Evolutionary conservation across 1,140 invertebrate species (phyloP).

Genomic region (Aphis gossypii): DNA sequence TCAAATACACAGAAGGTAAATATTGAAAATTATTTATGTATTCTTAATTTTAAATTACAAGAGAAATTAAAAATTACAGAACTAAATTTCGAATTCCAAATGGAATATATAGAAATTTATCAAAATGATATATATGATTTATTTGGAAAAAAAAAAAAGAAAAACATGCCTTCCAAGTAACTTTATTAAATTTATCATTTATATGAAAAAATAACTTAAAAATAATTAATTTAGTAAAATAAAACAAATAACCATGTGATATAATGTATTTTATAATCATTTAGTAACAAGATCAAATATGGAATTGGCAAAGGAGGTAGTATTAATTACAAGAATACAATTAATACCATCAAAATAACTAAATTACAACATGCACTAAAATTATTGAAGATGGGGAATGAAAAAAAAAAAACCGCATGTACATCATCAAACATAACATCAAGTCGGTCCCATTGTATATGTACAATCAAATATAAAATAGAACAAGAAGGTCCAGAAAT

Average conservation of each 20-base stretch:
- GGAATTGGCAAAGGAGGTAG: accelerated
- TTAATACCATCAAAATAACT: no score
- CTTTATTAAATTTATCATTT: no score
- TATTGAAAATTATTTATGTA: not conserved
- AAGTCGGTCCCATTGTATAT: not conserved
- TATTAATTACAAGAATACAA: no score
- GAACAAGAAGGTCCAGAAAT: not conserved
- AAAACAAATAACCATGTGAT: not conserved
- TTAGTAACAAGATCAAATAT: not conserved
- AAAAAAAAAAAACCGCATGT: not conserved
- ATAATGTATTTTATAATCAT: not conserved
- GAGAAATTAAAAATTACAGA: no score
- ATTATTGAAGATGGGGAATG: not conserved
- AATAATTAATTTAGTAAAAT: not conserved
- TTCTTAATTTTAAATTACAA: not conserved
- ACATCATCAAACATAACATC: not conserved
- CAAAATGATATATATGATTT: not conserved
- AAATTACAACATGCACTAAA: no score
- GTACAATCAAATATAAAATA: not conserved
- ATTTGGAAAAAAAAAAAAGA: not conserved
- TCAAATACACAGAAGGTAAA: not conserved
- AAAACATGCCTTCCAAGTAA: no score
- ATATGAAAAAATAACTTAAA: not conserved
- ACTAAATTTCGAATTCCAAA: not conserved
- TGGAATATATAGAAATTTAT: conserved; percentile 11